Conservation (phyloP, 2,888 invertebrate genomes). For the Volucella zonaria region DNA sequence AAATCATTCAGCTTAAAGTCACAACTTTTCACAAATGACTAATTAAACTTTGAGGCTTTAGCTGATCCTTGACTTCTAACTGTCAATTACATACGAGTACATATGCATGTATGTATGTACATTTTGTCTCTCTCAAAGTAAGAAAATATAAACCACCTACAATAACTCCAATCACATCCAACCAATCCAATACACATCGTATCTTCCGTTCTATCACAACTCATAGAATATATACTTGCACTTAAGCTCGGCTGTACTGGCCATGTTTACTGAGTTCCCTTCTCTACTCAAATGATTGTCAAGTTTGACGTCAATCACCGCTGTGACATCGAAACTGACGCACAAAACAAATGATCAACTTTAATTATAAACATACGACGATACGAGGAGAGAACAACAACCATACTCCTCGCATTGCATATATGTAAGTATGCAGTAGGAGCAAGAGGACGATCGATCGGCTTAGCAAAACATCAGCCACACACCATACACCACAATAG, state of each 20-base stretch:
- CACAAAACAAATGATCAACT: constrained; percentile 73
- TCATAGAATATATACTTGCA: constrained; percentile 1
- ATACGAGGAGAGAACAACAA: constrained; percentile 45
- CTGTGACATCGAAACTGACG: constrained; percentile 76
- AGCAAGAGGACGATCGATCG: constrained; percentile 26
- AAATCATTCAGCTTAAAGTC: too few species aligned
- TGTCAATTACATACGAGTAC: background rate
- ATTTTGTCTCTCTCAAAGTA: background rate
- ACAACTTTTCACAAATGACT: too few species aligned
- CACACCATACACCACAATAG: constrained; percentile 1
- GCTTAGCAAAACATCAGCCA: background rate
- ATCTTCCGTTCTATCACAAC: constrained; percentile 25
- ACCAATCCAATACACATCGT: background rate
- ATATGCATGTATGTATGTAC: background rate
- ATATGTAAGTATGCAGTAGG: background rate
- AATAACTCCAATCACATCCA: constrained; percentile 16
- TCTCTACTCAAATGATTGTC: constrained; percentile 75
- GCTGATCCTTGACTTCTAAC: constrained; percentile 1
- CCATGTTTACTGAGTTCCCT: constrained; percentile 56
- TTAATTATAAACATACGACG: constrained; percentile 71
- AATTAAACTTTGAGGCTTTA: too few species aligned
- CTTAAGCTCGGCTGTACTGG: constrained; percentile 32
- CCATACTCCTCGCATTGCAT: background rate
- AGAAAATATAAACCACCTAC: constrained; percentile 17
- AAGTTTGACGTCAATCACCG: constrained; percentile 77